Evolutionary conservation across 2,888 invertebrate genomes (phyloP), one percentile per base, ranked within the genome.

Genomic region (Hoplodrina blanda): DNA sequence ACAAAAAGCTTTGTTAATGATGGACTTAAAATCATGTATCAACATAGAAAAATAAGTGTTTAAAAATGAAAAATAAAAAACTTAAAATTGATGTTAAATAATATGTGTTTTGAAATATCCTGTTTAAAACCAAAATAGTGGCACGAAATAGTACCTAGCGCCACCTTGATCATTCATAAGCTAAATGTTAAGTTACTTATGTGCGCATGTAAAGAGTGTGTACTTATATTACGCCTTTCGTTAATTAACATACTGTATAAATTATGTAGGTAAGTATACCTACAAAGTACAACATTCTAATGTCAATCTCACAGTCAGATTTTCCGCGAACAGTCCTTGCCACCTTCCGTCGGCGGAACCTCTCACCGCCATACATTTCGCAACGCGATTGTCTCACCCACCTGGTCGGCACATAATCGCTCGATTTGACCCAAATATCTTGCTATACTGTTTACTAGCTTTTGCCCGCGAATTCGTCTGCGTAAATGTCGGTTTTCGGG

Each of bases 341-440:
- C 53, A 19, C 68, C 78, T 78, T 88, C 83, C 84, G 85, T 62
- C 73, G 55, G 54, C 74, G 78, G 78, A 79, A 85, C 87, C 88
- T 78, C 80, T 87, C 84, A 85, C 85, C 73, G 52, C 50, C 70
- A 60, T 61, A 37, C 19, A 80, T 70, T 76, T 86, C 81, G 86
- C 86, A 89, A 90, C 67, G 53, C 82, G 78, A 87, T 87, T 88
- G 87, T 88, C 75, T 82, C 56, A 74, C 63, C 80, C 74, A 83
- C 75, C 80, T 78, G 75, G 76, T 66, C 76, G 69, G 66, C 63
- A 71, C 67, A 81, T 81, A 87, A 83, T 85, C 75, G 80, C 63
- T 75, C 68, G 73, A 65, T 71, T 75, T 80, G 83, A 82, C 83
- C 83, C 70, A 76, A 84, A 82, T 83, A 78, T 80, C 62, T 67